Percentiles rank a stretch among this genome's conserved stretches.
Evolutionary conservation across 2,888 invertebrate species (phyloP).

Genomic region (Branchipolynoe longqiensis): DNA sequence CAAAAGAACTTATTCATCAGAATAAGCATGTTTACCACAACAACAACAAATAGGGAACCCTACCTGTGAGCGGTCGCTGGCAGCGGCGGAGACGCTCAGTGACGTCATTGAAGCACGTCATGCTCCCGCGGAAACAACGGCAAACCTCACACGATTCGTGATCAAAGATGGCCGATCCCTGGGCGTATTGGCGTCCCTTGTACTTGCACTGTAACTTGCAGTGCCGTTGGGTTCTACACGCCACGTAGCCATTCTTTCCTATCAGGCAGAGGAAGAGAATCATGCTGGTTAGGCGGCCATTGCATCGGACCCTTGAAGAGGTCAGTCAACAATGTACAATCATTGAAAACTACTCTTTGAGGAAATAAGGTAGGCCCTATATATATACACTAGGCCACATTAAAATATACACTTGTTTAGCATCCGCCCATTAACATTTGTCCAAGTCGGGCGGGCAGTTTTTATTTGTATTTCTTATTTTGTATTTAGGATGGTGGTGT

Average conservation of each 20-base stretch:
- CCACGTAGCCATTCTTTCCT: constrained; percentile 26
- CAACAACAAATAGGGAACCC: too few relatives aligned
- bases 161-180: constrained; percentile 27
- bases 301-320: background rate
- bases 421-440: too few relatives aligned
- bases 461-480: too few relatives aligned
- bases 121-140: constrained; percentile 17
- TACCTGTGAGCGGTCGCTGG: background rate
- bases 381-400: too few relatives aligned
- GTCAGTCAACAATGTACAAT: background rate
- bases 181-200: constrained; percentile 33
- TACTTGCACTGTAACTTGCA: constrained; percentile 33
- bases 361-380: too few relatives aligned
- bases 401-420: too few relatives aligned
- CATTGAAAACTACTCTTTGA: too few relatives aligned
- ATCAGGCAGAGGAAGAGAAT: background rate
- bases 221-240: constrained; percentile 16
- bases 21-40: too few relatives aligned
- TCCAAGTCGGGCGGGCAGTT: too few relatives aligned
- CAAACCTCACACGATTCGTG: constrained; percentile 23
- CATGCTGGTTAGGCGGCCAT: background rate
- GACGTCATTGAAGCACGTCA: constrained; percentile 14
- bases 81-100: background rate
- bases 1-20: too few relatives aligned
- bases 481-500: too few relatives aligned